Base-by-base conservation (phyloP, 92 coral and sea anemone species). In the Pocillopora grandis region DNA sequence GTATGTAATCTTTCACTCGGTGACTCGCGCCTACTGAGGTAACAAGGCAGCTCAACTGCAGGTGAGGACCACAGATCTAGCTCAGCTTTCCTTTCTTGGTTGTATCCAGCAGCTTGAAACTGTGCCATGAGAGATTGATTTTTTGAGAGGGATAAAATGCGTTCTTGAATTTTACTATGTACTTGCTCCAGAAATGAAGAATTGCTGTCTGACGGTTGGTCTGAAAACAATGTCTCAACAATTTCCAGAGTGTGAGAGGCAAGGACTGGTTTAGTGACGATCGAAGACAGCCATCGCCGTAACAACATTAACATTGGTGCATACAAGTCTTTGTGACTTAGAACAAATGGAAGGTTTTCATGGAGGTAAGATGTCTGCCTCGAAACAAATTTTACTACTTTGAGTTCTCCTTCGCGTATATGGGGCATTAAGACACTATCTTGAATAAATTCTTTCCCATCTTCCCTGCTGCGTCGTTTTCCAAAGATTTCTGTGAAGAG, bases 121-220 rank as follows among this genome's bases (percentile, higher is more conserved):
- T 85, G 86, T n/a, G 89, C 87, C 9, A 92, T 72, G 21, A 87
- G 83, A 77, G 89, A 87, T 48, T 89, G 91, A 77, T 92, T 92
- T 0, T 52, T 17, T 62, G 84, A 84, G 11, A 92, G 76, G 13
- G 76, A 81, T 49, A 84, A 66, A 58, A 87, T 63, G 59, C 69
- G 83, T 58, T 27, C 66, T 57, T 84, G 88, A 16, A 86, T 83
- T 4, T n/a, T 48, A 9, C 35, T 9, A 27, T 82, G 79, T n/a
- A 64, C 11, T 17, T 21, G 13, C 2, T 27, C 6, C 11, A 27
- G 63, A 8, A 2, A 64, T 3, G 0, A 18, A 0, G 58, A n/a
- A n/a, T 63, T 65, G 15, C 3, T 12, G 12, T 82, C 33, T 14
- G 72, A 61, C 8, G 70, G 64, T 10, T 10, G 27, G 52, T 9